A percentile compares a stretch with the other conserved stretches of the same genome.
Evolutionary conservation across 1,140 invertebrate genomes (phyloP).

Genomic region (Drosophila bocki): DNA sequence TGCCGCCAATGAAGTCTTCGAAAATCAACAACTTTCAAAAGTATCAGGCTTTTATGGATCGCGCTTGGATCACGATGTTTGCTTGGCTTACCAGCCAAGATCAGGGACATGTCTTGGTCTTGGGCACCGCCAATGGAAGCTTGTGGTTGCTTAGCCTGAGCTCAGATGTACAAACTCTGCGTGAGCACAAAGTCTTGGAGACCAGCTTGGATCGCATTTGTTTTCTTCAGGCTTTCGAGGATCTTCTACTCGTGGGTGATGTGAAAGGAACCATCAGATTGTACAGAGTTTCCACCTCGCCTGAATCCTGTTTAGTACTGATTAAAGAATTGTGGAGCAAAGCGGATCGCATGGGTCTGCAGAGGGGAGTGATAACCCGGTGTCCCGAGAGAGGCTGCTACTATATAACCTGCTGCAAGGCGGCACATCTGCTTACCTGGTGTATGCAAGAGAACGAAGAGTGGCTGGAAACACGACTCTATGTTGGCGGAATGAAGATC

Average conservation of each 20-base stretch:
- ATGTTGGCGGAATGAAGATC: conserved; percentile 69
- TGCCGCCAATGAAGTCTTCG: conserved; percentile 12
- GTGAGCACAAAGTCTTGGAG: conserved; percentile 17
- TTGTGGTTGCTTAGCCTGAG: conserved; percentile 53
- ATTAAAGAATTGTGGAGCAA: conserved; percentile 56
- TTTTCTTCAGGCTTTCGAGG: conserved; percentile 37
- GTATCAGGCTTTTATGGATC: conserved; percentile 52
- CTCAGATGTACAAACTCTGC: conserved; percentile 7
- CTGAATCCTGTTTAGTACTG: conserved; percentile 11
- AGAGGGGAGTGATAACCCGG: conserved; percentile 44
- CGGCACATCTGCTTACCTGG: conserved; percentile 63
- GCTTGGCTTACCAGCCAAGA: conserved; percentile 36
- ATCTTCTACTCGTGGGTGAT: conserved; percentile 61
- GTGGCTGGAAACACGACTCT: conserved; percentile 45
- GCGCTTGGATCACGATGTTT: conserved; percentile 69
- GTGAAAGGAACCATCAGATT: conserved; percentile 41
- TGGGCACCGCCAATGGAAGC: conserved; percentile 64
- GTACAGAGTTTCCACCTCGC: conserved; percentile 16
- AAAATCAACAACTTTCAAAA: conserved; percentile 41
- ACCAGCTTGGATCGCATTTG: conserved; percentile 59
- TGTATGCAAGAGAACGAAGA: not conserved
- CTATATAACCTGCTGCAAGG: conserved; percentile 65
- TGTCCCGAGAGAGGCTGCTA: conserved; percentile 23
- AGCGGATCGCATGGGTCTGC: conserved; percentile 61
- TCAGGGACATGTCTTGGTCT: conserved; percentile 17